Base-by-base conservation (phyloP, 2,888 invertebrate genomes). In the Agriopis marginaria region DNA sequence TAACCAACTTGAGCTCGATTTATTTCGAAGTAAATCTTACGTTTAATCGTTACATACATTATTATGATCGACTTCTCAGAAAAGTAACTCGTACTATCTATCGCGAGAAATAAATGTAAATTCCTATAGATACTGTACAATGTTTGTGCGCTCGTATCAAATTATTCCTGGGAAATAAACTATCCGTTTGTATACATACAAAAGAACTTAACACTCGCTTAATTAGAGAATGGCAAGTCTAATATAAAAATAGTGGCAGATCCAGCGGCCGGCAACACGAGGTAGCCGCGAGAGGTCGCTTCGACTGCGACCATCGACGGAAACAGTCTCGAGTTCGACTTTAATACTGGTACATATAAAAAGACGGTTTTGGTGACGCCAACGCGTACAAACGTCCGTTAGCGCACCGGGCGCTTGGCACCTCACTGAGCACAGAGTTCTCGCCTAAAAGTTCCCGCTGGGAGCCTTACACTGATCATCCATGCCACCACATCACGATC, bases 401-500 rank as follows among this genome's bases (percentile, higher is more conserved):
- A 80, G 86, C 91, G 89, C 89, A 88, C 86, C 90, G 80, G 87
- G 87, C 89, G 89, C 89, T 89, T 90, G 87, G 90, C 92, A 91
- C 92, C 89, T 85, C 92, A 92, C 92, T 89, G 87, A 91, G 90
- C 92, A 93, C 93, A 86, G 80, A 82, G 92, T 94, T 86, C 91
- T 92, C 94, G 93, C 94, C 93, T 89, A 77, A 75, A 75, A 88
- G 77, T 88, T 86, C 90, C 89, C 80, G 71, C 89, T 91, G 91
- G 89, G 88, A 88, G 88, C 81, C 75, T 90, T 92, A 93, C 77
- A 89, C 88, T 68, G 89, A 92, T 94, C 94, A 94, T 89, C 94
- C 94, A 74, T 94, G 93, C 94, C 94, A 94, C 94, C 94, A 94
- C 94, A 94, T 94, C 74, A 94, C 94, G 81, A 94, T 94, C 72